These are phyloP conservation scores for Porites lutea DNA, from an alignment of 64 coral and sea anemone genomes.

Conservation along the genomic window DNA sequence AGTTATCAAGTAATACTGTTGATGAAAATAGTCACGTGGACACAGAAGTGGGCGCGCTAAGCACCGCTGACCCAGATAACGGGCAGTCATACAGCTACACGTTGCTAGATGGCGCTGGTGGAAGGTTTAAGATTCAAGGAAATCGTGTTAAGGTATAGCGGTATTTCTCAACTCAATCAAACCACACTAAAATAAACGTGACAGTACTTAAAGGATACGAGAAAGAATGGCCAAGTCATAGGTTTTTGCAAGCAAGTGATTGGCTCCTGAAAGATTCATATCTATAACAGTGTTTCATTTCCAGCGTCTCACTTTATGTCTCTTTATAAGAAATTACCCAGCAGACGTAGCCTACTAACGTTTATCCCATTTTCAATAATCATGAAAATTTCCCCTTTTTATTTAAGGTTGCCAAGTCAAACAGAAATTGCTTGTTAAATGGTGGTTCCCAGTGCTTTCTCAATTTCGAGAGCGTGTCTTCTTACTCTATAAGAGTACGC, in stretches of 20 bases:
- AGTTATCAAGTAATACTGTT: constrained; percentile 81
- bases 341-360: no score
- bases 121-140: constrained; percentile 85
- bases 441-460: constrained; percentile 75
- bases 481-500: constrained; percentile 62
- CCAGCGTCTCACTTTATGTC: no score
- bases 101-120: constrained; percentile 77
- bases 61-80: constrained; percentile 83
- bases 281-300: no score
- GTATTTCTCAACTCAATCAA: background rate
- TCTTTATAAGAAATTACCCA: no score
- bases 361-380: background rate
- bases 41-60: constrained; percentile 76
- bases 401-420: constrained; percentile 73
- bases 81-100: constrained; percentile 82
- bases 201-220: background rate
- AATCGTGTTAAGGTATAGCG: constrained; percentile 68
- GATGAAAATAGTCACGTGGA: constrained; percentile 77
- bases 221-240: no score
- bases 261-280: no score
- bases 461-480: constrained; percentile 78
- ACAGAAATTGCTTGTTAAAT: constrained; percentile 64
- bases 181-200: background rate
- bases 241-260: no score
- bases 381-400: background rate